phyloP scores from a whole-genome alignment of 2,113 vertebrate species.

The Labrus mixtus region DNA sequence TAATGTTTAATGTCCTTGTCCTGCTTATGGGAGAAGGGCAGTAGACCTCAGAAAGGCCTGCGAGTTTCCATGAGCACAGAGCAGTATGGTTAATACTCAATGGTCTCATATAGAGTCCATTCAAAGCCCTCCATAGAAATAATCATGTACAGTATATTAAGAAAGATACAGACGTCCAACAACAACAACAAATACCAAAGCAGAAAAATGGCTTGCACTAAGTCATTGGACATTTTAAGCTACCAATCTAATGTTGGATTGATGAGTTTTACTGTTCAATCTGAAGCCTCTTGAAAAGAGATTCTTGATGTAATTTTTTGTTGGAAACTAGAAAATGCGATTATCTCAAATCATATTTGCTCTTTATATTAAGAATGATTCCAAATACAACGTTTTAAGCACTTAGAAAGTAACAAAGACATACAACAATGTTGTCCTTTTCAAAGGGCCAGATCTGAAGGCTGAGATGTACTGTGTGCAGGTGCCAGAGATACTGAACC shows the following conservation, averaged over 20 bases:
- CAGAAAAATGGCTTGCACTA: slow-evolving; percentile 61
- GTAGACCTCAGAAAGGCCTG: slow-evolving; percentile 79
- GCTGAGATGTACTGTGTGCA: slow-evolving; percentile 32
- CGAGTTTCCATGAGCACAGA: slow-evolving; percentile 76
- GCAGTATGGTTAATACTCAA: slow-evolving; percentile 69
- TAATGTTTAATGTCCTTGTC: slow-evolving; percentile 84
- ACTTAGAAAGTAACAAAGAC: slow-evolving; percentile 47
- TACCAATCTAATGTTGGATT: slow-evolving; percentile 67
- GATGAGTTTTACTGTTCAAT: slow-evolving; percentile 45
- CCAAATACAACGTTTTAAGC: slow-evolving; percentile 54
- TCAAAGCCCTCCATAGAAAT: slow-evolving; percentile 64
- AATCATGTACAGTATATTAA: slow-evolving; percentile 67
- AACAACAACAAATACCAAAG: slow-evolving; percentile 78
- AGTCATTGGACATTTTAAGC: slow-evolving; percentile 71
- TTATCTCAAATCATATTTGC: slow-evolving; percentile 29
- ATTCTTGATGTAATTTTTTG: slow-evolving; percentile 41
- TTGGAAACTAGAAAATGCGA: slow-evolving; percentile 33
- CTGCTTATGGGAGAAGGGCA: slow-evolving; percentile 79
- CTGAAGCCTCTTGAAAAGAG: slow-evolving; percentile 69
- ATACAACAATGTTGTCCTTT: slow-evolving; percentile 27
- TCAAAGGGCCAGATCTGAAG: slow-evolving; percentile 26
- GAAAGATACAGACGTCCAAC: slow-evolving; percentile 67
- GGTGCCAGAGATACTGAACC: slow-evolving; percentile 37
- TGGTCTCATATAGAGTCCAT: slow-evolving; percentile 69
- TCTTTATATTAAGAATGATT: slow-evolving; percentile 50